Base-by-base conservation (phyloP, 2,797 vertebrate species). In the Chlorospingus flavigularis region DNA sequence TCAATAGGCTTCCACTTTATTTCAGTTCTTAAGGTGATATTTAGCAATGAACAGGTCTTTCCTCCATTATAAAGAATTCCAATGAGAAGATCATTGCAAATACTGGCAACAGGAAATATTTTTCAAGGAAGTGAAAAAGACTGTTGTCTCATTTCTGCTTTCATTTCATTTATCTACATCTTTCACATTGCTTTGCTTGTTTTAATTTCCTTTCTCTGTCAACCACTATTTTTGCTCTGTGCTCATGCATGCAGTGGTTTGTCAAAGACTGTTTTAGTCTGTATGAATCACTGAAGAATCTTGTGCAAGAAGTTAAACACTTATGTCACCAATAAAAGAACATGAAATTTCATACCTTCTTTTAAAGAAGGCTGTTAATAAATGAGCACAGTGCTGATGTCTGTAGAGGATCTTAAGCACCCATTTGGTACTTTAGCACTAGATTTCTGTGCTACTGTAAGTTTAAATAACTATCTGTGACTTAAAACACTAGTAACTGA, bases 181-280 rank as follows among this genome's bases (percentile, higher is more conserved):
- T 96, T 90, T 65, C 71, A 84, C 33, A 30, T 62, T 63, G 57
- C 48, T 87, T 91, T 77, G 23, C 76, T 90, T 70, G 54, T 63
- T 92, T 83, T 88, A 18, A 68, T 91, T 95, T 97, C 63, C 70
- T 71, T 82, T 95, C 63, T 82, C 82, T 91, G 90, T 92, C 90
- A 92, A 7, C 58, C 24, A 28, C 61, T 94, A 37, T 81, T 94
- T 92, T 89, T 95, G 40, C 45, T 63, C 61, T 82, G 35, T 48
- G 40, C 37, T 88, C 43, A 80, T 88, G 45, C 39, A 71, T 76
- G 73, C 42, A 75, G 71, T 74, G 58, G 77, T 76, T 94, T 65
- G 62, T 85, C 31, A 68, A 35, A 90, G 84, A 40, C 61, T 42
- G 26, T 86, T 92, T 51, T 84, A 60, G 37, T 60, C 37, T 86